A percentile compares a stretch with the other conserved stretches of the same genome.
Evolutionary conservation across 2,113 vertebrate species (phyloP).

Genomic region (Oncorhynchus nerka): DNA sequence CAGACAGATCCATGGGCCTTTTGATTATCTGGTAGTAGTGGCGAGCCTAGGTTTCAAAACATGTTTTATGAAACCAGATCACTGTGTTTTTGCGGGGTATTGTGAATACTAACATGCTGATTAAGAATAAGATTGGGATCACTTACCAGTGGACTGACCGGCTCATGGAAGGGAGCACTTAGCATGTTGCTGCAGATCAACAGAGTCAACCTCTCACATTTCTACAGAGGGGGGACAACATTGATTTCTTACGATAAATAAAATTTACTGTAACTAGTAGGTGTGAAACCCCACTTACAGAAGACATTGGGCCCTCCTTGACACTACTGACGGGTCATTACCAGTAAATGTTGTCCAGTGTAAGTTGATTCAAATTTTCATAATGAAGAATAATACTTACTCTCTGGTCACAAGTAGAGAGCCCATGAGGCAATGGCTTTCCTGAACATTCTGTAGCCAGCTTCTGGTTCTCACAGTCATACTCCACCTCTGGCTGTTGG

Average conservation of each 20-base stretch:
- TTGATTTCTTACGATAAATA: neutral
- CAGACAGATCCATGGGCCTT: constrained; percentile 95
- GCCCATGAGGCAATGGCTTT: constrained; percentile 60
- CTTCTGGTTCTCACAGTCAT: constrained; percentile 88
- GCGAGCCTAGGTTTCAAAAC: constrained; percentile 75
- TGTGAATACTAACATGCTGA: neutral
- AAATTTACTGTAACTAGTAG: too few relatives aligned
- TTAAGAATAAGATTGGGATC: neutral
- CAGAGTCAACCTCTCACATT: constrained; percentile 91
- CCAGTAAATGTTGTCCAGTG: neutral
- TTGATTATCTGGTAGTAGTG: constrained; percentile 99
- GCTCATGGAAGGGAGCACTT: constrained; percentile 95
- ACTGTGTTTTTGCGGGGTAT: neutral
- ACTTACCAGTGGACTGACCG: constrained; percentile 94
- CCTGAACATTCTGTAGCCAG: constrained; percentile 60
- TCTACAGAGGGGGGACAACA: constrained; percentile 69
- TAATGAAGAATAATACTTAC: constrained; percentile 67
- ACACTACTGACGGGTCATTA: neutral
- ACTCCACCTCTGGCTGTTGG: constrained; percentile 82
- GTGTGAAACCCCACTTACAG: neutral
- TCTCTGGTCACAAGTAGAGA: constrained; percentile 84
- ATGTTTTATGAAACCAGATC: constrained; percentile 7
- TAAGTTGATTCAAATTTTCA: neutral
- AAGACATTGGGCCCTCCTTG: too few relatives aligned
- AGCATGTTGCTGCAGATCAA: constrained; percentile 89